Percentiles rank a stretch among this genome's conserved stretches.
Evolutionary conservation across 2,797 vertebrate species (phyloP).

Genomic region (Lerista edwardsae): DNA sequence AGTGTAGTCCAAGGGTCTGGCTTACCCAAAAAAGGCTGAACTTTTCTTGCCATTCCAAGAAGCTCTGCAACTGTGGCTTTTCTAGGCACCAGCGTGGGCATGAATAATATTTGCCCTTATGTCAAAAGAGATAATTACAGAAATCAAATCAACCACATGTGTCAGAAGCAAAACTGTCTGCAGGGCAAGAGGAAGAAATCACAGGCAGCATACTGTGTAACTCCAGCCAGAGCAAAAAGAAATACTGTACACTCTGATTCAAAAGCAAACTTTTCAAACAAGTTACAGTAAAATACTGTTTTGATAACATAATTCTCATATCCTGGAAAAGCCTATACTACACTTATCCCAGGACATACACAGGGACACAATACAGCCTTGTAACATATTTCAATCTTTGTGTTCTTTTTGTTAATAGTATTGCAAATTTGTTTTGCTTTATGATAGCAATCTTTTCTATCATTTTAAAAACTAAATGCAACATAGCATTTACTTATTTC

Average conservation of each 20-base stretch:
- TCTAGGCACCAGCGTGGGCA: neutral
- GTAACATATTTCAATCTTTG: neutral
- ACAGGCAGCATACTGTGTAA: neutral
- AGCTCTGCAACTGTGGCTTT: neutral
- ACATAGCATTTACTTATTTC: no score
- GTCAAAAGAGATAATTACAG: slow-evolving; percentile 6
- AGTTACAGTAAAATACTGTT: neutral
- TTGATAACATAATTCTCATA: neutral
- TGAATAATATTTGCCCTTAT: neutral
- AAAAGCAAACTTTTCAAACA: neutral
- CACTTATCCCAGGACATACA: neutral
- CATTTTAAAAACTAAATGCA: no score
- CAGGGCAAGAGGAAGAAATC: neutral
- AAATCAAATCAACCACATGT: neutral
- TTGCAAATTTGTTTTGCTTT: neutral
- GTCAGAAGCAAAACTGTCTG: neutral
- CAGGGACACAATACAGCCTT: neutral
- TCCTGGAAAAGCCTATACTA: neutral
- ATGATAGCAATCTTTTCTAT: no score
- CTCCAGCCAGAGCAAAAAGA: neutral
- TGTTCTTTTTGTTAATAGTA: neutral
- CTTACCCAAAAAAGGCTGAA: neutral
- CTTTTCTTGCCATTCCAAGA: neutral
- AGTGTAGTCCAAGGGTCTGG: neutral
- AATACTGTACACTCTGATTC: neutral